Base-by-base conservation (phyloP, 2,113 vertebrate genomes). In the Osmerus mordax region DNA sequence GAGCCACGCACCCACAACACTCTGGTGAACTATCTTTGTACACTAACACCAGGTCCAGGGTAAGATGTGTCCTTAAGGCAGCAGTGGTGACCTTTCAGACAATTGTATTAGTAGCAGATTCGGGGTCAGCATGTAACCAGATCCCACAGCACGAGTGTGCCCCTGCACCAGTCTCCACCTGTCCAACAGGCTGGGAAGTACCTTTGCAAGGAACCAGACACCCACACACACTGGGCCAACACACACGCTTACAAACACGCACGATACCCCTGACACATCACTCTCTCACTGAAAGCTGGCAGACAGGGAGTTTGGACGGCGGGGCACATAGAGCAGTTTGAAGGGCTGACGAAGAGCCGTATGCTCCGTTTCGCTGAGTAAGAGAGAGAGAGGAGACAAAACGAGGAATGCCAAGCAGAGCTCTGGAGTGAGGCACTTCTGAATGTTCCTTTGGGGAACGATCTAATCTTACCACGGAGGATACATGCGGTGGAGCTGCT, bases 201-300 rank as follows among this genome's bases (percentile, higher is more conserved):
- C 85, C 86, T 82, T 55, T 65, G 62, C 56, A 36, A n/a, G 89
- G 85, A 90, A 92, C 59, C 13, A 73, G 87, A 91, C 83, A 90
- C 91, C 80, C n/a, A 19, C 64, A 72, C 67, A 64, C 72, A 72
- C 70, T 23, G 72, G 36, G 36, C 70, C 18, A 9, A 54, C 15
- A 62, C 41, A 54, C 69, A 16, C 58, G 18, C 47, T 63, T 18
- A 55, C n/a, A 65, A 25, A 36, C 71, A 65, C 28, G 56, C 71
- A 72, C 52, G 53, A 53, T 47, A 54, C 47, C 36, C 58, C 19
- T 25, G 36, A 16, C 47, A 53, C 47, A n/a, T 25, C 65, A 36
- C 23, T 62, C 66, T 36, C 19, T 52, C 56, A 72, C 47, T 56
- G 53, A 72, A 25, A 60, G 58, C 21, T 60, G 58, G 21, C 19